Evolutionary conservation across 2,888 invertebrate genomes (phyloP).

Genomic region (Thereva unica): DNA sequence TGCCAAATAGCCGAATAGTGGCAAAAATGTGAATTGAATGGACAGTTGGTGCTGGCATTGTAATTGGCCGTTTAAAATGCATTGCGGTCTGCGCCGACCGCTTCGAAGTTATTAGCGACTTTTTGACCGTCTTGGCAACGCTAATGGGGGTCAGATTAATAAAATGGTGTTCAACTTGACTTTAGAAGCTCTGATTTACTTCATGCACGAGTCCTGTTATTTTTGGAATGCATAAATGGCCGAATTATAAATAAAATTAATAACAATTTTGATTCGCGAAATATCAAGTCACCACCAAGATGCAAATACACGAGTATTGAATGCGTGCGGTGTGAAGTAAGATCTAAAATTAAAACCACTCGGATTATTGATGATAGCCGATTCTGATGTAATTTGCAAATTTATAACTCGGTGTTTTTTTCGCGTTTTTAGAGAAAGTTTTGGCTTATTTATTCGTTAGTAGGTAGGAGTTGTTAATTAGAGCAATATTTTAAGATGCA

Average conservation of each 20-base stretch:
- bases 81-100: too few relatives aligned
- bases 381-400: too few relatives aligned
- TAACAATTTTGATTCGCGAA: slow-evolving; percentile 22
- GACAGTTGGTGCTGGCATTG: too few relatives aligned
- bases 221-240: slow-evolving; percentile 8
- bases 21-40: too few relatives aligned
- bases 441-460: too few relatives aligned
- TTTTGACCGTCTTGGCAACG: slow-evolving; percentile 13
- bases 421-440: too few relatives aligned
- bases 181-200: slow-evolving; percentile 1
- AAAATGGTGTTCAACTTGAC: slow-evolving; percentile 9
- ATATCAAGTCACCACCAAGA: not conserved
- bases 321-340: slow-evolving; percentile 30
- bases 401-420: too few relatives aligned
- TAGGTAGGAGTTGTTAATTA: too few relatives aligned
- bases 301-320: too few relatives aligned
- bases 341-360: slow-evolving; percentile 30
- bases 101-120: not conserved
- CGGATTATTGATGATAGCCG: not conserved
- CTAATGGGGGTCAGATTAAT: not conserved
- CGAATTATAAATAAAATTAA: slow-evolving; percentile 15
- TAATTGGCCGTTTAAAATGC: too few relatives aligned
- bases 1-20: too few relatives aligned
- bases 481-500: too few relatives aligned
- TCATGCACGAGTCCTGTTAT: slow-evolving; percentile 9